Conservation (phyloP, 1,140 invertebrate species). For the Pachyrhynchus sulphureomaculatus region DNA sequence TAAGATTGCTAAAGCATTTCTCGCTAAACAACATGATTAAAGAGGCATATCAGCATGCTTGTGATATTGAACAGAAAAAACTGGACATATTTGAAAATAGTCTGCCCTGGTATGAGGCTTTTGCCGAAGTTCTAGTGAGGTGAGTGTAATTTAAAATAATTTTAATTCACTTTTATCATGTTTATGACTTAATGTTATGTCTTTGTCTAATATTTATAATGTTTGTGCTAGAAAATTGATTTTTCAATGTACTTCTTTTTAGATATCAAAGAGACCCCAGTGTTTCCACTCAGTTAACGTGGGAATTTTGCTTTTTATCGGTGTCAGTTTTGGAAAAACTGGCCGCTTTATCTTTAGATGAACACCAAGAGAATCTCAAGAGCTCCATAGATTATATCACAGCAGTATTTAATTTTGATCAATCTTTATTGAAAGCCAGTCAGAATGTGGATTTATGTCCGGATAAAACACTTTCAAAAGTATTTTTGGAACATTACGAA, state of each 20-base stretch:
- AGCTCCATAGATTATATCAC: conserved; percentile 57
- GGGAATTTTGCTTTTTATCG: conserved; percentile 71
- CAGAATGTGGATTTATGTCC: conserved; percentile 53
- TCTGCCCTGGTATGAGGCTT: conserved; percentile 75
- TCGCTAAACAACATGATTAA: conserved; percentile 66
- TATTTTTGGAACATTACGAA: conserved; percentile 71
- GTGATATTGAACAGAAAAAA: conserved; percentile 64
- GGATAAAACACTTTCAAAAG: conserved; percentile 57
- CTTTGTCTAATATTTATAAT: too few species aligned
- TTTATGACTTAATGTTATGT: too few species aligned
- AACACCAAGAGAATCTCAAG: conserved; percentile 51
- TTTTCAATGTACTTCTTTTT: not conserved
- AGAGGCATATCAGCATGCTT: conserved; percentile 76
- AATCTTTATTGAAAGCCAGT: conserved; percentile 62
- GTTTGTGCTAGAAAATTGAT: too few species aligned
- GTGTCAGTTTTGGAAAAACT: conserved; percentile 70
- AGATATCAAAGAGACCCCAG: conserved; percentile 50
- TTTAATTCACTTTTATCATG: too few species aligned
- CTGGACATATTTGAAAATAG: conserved; percentile 59
- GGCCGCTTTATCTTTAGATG: conserved; percentile 63
- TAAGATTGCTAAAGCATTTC: conserved; percentile 73
- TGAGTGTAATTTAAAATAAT: too few species aligned
- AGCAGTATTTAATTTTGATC: conserved; percentile 70
- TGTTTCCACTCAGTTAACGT: conserved; percentile 48
- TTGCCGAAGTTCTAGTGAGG: conserved; percentile 65